Evolutionary conservation across 2,113 vertebrate genomes (phyloP), one percentile per base, ranked within the genome.

Genomic region (Strigops habroptila): DNA sequence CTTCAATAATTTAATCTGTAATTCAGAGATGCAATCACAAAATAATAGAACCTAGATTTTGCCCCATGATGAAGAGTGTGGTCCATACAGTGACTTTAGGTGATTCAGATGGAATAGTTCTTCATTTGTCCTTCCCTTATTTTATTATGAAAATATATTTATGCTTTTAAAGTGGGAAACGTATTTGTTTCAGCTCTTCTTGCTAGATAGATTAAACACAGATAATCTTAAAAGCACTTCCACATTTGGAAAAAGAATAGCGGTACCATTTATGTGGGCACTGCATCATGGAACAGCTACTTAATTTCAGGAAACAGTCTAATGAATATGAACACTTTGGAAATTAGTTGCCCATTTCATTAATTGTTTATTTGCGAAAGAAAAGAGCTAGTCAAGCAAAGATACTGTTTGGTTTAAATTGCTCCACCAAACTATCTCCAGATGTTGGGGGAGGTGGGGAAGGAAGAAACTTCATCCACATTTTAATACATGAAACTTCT

Each of bases 301-400:
- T 97, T 97, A 98, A 98, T 98, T 97, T 97, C 97, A 98, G 97
- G 98, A 98, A 98, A 96, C 97, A 97, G 91, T 73, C 81, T 98
- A 97, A 98, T 98, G 97, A 97, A 95, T 98, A 96, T 93, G 97
- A 98, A 98, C 97, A 95, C 97, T 97, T 97, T 96, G 93, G 96
- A 98, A 98, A 98, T 98, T 97, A 98, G 96, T 96, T 98, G 88
- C 95, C 96, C 95, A 96, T 97, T 98, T 97, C 92, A 97, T 98
- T 98, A 98, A 97, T 98, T 98, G 98, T 98, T 98, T 98, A 97
- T 98, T 97, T 98, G 92, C 53, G 44, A 98, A 98, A 96, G 95
- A 97, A 97, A 98, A 95, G 96, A 95, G 73, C 96, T 97, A 98
- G 95, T 97, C 95, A 97, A 96, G 82, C 95, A 94, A 95, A 96